Percentiles rank a stretch among this genome's conserved stretches.
phyloP scores from a whole-genome alignment of 1,140 invertebrate species.

The Ceratina calcarata region DNA sequence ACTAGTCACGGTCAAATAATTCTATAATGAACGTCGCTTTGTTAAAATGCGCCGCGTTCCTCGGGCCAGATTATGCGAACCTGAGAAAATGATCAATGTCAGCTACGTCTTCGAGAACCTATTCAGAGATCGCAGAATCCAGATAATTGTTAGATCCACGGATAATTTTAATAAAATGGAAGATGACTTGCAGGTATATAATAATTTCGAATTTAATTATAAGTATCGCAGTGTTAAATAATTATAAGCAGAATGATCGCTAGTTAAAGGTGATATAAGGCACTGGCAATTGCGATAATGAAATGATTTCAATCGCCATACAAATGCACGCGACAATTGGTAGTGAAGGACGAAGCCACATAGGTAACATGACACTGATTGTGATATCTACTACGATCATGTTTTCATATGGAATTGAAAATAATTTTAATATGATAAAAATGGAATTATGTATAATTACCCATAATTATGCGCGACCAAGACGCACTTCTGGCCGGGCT shows the following conservation, averaged over 20 bases:
- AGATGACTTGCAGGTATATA: background rate
- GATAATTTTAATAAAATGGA: too few species aligned
- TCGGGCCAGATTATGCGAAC: background rate
- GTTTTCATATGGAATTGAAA: too few species aligned
- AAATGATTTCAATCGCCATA: constrained; percentile 4
- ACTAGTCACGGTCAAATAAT: constrained; percentile 21
- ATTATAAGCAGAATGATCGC: background rate
- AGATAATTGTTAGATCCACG: too few species aligned
- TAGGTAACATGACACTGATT: background rate
- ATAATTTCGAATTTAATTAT: background rate
- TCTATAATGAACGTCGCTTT: background rate
- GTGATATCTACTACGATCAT: background rate
- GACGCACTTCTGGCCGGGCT: constrained; percentile 75
- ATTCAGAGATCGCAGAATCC: too few species aligned
- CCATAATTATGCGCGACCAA: constrained; percentile 79
- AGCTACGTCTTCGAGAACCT: too few species aligned
- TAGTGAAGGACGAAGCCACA: background rate
- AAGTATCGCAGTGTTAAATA: background rate
- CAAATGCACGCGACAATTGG: constrained; percentile 13
- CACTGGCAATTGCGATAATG: background rate
- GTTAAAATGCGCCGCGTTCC: background rate
- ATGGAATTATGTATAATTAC: constrained; percentile 61
- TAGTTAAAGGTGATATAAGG: background rate
- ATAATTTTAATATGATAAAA: too few species aligned
- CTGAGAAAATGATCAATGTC: background rate